Evolutionary conservation across 2,113 vertebrate genomes (phyloP), one percentile per base, ranked within the genome.

Genomic region (Hippoglossus stenolepis): DNA sequence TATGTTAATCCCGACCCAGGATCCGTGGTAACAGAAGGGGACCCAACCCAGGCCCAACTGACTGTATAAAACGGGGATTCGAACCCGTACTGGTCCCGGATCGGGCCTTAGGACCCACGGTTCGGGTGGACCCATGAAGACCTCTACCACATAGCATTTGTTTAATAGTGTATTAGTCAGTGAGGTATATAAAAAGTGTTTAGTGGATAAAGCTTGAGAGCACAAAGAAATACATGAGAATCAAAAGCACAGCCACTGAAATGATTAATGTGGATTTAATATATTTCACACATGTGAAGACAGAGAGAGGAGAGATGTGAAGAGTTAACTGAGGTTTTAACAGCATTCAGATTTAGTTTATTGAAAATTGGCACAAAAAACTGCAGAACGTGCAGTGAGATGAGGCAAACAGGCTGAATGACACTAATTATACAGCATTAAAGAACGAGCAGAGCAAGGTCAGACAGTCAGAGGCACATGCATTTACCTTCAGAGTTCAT

Each of bases 401-500:
- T 60, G 64, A 53, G 3, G 70, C 24, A 5, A 70, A 53, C 17
- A 28, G 12, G 66, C 26, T 21, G 2, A 2, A 14, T 49, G n/a
- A 69, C 1, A 9, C 26, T 20, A 2, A 51, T 12, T 5, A 65
- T 8, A 65, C 1, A 18, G 40, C 23, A 28, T 4, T 21, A 18
- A 24, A 59, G n/a, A 47, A 23, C 77, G 81, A 70, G 82, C 31
- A 82, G 67, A 66, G 72, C 63, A 51, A 58, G 57, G 31, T 65
- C 65, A n/a, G 59, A 66, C 5, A 75, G n/a, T 65, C 73, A 77
- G 54, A 66, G 74, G 81, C 49, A 26, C 90, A 75, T 84, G 86
- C 83, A 83, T 91, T 94, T 94, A 95, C 93, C 94, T 93, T 80
- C n/a, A 74, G 77, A 53, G 76, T 72, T 89, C 60, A 71, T 80